Conservation (phyloP, 2,113 vertebrate species). For the Cyprinodon tularosa region DNA sequence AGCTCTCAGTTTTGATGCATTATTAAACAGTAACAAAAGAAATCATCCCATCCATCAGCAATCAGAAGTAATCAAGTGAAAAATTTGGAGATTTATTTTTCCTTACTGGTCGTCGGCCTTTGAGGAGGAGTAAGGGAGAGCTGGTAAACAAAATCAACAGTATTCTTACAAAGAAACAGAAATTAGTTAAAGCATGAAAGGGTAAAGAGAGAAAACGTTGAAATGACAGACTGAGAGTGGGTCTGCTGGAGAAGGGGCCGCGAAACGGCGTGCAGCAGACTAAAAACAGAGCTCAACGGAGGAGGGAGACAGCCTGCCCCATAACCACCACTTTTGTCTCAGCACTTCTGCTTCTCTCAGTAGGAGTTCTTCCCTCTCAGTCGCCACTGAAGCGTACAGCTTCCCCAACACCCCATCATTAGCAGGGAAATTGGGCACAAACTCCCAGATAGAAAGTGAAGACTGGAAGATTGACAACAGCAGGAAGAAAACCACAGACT, state of each 20-base stretch:
- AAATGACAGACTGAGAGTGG: slow-evolving; percentile 12
- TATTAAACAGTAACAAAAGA: not conserved
- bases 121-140: not conserved
- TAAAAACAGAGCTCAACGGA: slow-evolving; percentile 19
- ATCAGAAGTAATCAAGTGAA: not conserved
- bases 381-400: slow-evolving; percentile 34
- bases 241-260: slow-evolving; percentile 17
- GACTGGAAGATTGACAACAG: slow-evolving; percentile 44
- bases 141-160: slow-evolving; percentile 10
- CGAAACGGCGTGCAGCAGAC: slow-evolving; percentile 11
- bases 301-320: slow-evolving; percentile 12
- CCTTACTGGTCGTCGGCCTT: not conserved
- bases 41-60: not conserved
- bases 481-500: slow-evolving; percentile 29
- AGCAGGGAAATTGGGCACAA: slow-evolving; percentile 61
- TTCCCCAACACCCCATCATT: slow-evolving; percentile 53
- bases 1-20: not conserved
- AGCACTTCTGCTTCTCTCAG: slow-evolving; percentile 36
- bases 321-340: slow-evolving; percentile 31
- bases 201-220: slow-evolving; percentile 3
- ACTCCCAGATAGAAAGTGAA: slow-evolving; percentile 47
- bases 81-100: not conserved
- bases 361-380: slow-evolving; percentile 45
- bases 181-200: slow-evolving; percentile 9
- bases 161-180: slow-evolving; percentile 23